Conservation (phyloP, 2,113 vertebrate genomes). For the Erythrocercus mccallii region DNA sequence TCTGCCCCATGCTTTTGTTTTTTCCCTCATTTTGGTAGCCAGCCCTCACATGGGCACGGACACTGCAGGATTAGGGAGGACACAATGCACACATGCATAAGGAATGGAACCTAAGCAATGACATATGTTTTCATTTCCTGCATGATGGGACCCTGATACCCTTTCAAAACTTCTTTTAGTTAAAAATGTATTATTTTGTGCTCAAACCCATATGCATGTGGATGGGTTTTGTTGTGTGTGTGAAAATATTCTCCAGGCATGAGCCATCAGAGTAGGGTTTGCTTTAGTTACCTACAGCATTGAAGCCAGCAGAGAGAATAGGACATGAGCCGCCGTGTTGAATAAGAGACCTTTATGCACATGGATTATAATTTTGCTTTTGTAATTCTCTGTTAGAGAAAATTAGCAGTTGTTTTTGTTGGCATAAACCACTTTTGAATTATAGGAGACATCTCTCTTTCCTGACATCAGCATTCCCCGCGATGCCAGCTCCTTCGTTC, state of each 20-base stretch:
- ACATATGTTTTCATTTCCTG: neutral
- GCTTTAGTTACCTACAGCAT: neutral
- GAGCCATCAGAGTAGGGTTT: neutral
- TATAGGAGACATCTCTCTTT: neutral
- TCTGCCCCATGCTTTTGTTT: neutral
- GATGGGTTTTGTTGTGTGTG: neutral
- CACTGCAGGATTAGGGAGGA: neutral
- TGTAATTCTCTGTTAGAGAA: neutral
- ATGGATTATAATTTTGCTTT: neutral
- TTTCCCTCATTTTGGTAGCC: neutral
- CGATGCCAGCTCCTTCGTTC: neutral
- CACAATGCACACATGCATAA: neutral
- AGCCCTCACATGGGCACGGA: accelerated
- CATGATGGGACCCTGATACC: neutral
- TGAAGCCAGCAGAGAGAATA: neutral
- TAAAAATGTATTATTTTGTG: neutral
- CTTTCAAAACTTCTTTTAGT: neutral
- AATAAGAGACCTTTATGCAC: neutral
- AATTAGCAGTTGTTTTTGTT: neutral
- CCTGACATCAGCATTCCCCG: neutral
- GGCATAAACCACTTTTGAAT: neutral
- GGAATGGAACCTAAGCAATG: neutral
- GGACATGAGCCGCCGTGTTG: neutral
- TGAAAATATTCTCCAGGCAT: neutral
- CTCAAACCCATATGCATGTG: neutral